Conservation (phyloP, 2,113 vertebrate genomes). For the Mobula birostris region DNA sequence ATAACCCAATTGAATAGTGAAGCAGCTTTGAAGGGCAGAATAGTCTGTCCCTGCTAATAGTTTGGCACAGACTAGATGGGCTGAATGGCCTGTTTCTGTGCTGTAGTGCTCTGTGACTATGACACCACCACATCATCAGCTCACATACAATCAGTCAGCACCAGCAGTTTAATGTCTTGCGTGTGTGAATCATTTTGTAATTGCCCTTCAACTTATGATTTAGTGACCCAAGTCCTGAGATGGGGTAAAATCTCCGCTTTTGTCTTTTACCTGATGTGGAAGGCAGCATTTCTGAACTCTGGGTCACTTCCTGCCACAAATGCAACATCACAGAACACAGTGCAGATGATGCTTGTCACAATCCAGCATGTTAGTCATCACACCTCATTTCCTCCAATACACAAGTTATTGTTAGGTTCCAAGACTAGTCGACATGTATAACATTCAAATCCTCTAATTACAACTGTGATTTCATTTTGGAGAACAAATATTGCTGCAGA, state of each 20-base stretch:
- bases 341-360: not conserved
- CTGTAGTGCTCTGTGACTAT: too few relatives aligned
- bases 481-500: not conserved
- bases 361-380: not conserved
- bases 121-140: too few relatives aligned
- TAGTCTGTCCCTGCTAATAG: too few relatives aligned
- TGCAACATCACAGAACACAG: not conserved
- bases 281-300: not conserved
- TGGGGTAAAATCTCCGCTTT: not conserved
- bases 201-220: not conserved
- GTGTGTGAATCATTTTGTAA: too few relatives aligned
- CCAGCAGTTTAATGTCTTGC: too few relatives aligned
- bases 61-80: too few relatives aligned
- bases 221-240: not conserved
- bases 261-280: not conserved
- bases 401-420: not conserved
- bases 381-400: not conserved
- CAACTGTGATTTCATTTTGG: not conserved
- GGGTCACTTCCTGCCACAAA: not conserved
- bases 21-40: too few relatives aligned
- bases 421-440: not conserved
- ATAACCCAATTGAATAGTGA: too few relatives aligned
- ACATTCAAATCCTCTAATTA: not conserved
- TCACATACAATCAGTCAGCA: too few relatives aligned
- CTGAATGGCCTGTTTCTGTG: too few relatives aligned